Conservation (phyloP, 2,797 vertebrate species). For the Cossypha niveicapilla region DNA sequence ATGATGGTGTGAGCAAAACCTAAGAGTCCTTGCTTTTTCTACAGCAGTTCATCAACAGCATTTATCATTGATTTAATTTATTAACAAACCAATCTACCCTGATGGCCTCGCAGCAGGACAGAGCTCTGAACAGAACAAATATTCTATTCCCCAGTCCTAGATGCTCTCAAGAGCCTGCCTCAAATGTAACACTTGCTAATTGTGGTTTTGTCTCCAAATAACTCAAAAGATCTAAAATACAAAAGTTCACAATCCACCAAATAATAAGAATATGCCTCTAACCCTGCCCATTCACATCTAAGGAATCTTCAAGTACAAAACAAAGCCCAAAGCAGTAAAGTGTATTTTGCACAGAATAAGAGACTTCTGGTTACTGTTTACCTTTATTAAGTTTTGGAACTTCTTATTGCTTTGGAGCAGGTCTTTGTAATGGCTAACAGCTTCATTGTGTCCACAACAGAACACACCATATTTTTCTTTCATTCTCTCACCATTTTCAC, state of each 20-base stretch:
- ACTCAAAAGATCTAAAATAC: background rate
- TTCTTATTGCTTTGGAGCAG: conserved; percentile 92
- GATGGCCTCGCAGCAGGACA: background rate
- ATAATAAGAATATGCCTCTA: background rate
- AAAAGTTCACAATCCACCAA: background rate
- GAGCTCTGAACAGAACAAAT: background rate
- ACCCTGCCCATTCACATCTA: background rate
- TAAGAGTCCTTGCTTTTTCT: background rate
- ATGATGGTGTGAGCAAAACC: background rate
- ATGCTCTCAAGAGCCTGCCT: background rate
- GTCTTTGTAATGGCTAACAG: conserved; percentile 89
- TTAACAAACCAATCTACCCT: background rate
- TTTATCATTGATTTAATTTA: background rate
- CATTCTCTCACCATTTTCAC: conserved; percentile 87
- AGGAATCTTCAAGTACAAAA: background rate
- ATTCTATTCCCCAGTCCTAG: background rate
- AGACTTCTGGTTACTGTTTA: conserved; percentile 53
- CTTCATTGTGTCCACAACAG: conserved; percentile 89
- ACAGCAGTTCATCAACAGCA: background rate
- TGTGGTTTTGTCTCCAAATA: background rate
- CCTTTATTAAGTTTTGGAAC: conserved; percentile 92
- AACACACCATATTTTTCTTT: conserved; percentile 89
- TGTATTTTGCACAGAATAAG: background rate
- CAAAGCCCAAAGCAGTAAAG: background rate
- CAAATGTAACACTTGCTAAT: background rate